Percentiles rank a stretch among this genome's conserved stretches.
phyloP scores from a whole-genome alignment of 2,113 vertebrate genomes.

The Prolemur simus region DNA sequence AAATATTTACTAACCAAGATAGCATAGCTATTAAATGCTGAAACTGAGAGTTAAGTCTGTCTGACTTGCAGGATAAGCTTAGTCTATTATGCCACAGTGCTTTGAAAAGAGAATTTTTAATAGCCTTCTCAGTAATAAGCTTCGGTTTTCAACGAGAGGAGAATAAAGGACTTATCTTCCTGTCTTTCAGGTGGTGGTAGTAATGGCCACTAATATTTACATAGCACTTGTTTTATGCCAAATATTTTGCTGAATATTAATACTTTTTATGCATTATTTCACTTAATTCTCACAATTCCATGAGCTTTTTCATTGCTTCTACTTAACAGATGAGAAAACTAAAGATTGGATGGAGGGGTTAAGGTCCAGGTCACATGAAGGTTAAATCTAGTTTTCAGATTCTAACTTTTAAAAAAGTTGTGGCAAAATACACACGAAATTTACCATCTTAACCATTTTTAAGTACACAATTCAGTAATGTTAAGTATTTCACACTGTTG shows the following conservation, averaged over 20 bases:
- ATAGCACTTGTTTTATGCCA: background rate
- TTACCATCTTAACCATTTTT: background rate
- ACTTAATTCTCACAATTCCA: background rate
- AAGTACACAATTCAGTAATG: background rate
- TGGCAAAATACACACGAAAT: constrained; percentile 1
- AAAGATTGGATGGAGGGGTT: background rate
- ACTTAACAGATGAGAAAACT: background rate
- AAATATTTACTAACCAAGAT: background rate
- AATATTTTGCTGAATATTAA: background rate
- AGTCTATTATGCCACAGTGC: background rate
- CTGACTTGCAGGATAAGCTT: background rate
- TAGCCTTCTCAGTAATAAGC: background rate
- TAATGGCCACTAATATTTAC: background rate
- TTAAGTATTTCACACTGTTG: background rate
- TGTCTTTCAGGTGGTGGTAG: background rate
- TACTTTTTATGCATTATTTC: background rate
- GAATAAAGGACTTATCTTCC: background rate
- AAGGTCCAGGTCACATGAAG: background rate
- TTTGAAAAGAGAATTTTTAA: background rate
- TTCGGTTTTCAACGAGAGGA: background rate
- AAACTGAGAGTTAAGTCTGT: background rate
- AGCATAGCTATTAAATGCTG: background rate
- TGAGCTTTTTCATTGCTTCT: background rate
- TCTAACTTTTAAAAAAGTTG: background rate
- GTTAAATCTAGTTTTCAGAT: background rate